Conservation (phyloP, 2,113 vertebrate species). For the Neodontobutis hainanensis region DNA sequence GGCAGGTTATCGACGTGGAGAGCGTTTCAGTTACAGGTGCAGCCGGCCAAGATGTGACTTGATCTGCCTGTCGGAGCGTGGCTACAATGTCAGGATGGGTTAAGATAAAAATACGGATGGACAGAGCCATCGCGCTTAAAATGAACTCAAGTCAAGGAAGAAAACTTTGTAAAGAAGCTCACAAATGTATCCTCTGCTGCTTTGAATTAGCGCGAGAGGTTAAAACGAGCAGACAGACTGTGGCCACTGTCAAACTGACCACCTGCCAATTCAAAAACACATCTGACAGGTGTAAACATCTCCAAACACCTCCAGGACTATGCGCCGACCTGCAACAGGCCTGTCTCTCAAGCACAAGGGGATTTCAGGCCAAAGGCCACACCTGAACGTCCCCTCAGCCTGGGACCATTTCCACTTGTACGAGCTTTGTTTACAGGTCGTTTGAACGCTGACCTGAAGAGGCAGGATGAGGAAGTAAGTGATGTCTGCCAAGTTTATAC, state of each 20-base stretch:
- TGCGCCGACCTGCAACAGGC: slow-evolving; percentile 4
- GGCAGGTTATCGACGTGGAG: slow-evolving; percentile 69
- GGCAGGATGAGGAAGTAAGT: slow-evolving; percentile 9
- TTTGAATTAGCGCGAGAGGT: slow-evolving; percentile 11
- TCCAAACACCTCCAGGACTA: slow-evolving; percentile 26
- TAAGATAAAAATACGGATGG: slow-evolving; percentile 50
- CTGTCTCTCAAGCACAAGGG: slow-evolving; percentile 4
- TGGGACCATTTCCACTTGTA: not conserved
- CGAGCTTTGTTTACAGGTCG: slow-evolving; percentile 14
- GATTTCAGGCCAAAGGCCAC: slow-evolving; percentile 14
- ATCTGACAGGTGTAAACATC: slow-evolving; percentile 43
- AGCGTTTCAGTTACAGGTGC: slow-evolving; percentile 57
- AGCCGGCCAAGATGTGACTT: slow-evolving; percentile 46
- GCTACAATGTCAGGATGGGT: slow-evolving; percentile 20
- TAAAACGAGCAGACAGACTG: slow-evolving; percentile 35
- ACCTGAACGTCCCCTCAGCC: not conserved
- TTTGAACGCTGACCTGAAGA: slow-evolving; percentile 3
- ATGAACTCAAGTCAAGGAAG: slow-evolving; percentile 9
- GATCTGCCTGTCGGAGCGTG: slow-evolving; percentile 53
- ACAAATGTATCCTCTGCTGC: slow-evolving; percentile 20
- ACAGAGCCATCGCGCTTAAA: slow-evolving; percentile 47
- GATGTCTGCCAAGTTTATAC: slow-evolving; percentile 12
- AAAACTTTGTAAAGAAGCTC: slow-evolving; percentile 34
- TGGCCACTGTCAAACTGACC: slow-evolving; percentile 36
- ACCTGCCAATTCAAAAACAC: slow-evolving; percentile 45